These are phyloP conservation scores for Mugil cephalus DNA, from an alignment of 2,113 vertebrate genomes.

Conservation along the genomic window DNA sequence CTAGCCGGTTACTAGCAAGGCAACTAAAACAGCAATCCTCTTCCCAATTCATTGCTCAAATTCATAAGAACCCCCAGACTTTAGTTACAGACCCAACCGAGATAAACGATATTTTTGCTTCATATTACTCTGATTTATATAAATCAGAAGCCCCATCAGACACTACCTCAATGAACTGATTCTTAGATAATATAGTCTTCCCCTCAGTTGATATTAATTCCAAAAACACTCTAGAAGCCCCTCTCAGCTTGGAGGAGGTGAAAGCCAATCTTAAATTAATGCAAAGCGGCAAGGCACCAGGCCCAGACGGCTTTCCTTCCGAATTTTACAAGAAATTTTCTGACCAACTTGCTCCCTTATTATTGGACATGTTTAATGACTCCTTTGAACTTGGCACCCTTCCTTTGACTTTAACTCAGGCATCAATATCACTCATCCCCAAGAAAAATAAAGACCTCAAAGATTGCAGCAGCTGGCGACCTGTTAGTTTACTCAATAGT, in stretches of 20 bases:
- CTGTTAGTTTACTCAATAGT: too few relatives aligned
- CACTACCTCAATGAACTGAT: neutral
- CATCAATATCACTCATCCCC: neutral
- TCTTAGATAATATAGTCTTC: neutral
- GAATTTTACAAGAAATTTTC: neutral
- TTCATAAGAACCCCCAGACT: neutral
- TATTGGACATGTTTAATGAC: neutral
- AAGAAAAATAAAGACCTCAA: too few relatives aligned
- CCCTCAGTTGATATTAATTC: neutral
- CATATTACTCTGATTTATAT: too few relatives aligned
- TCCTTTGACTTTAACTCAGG: neutral
- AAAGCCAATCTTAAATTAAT: neutral
- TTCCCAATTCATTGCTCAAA: neutral
- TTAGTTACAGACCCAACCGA: neutral
- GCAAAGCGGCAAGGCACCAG: neutral
- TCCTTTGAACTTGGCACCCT: neutral
- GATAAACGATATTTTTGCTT: neutral
- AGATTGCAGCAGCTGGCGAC: too few relatives aligned
- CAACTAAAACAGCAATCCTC: neutral
- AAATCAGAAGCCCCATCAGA: too few relatives aligned
- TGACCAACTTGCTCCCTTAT: neutral
- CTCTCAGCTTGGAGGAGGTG: neutral
- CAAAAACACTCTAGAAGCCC: neutral
- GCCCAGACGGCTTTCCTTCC: neutral
- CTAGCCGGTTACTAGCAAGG: neutral